phyloP scores from a whole-genome alignment of 1,140 invertebrate species.

The Caenorhabditis remanei region DNA sequence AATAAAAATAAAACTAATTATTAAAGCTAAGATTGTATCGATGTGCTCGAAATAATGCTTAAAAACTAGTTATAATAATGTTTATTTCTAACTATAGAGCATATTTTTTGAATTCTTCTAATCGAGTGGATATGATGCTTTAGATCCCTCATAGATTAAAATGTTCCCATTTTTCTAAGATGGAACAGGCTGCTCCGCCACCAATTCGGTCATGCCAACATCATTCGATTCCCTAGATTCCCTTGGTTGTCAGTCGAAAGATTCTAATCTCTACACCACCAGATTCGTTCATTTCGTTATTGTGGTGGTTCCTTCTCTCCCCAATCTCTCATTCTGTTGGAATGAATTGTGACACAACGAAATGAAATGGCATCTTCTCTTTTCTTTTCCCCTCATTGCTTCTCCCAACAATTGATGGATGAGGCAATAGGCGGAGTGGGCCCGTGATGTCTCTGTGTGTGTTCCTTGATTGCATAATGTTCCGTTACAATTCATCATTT shows the following conservation, averaged over 20 bases:
- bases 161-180: too few species aligned
- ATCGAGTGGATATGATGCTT: too few species aligned
- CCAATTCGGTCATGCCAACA: not conserved
- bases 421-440: not conserved
- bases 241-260: not conserved
- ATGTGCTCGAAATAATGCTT: too few species aligned
- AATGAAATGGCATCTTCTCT: conserved; percentile 12
- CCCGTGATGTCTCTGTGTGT: not conserved
- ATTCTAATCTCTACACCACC: conserved; percentile 29
- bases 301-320: not conserved
- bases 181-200: too few species aligned
- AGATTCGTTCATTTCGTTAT: conserved; percentile 32
- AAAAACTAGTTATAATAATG: too few species aligned
- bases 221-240: conserved; percentile 4
- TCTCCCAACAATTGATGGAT: conserved; percentile 24
- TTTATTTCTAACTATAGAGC: too few species aligned
- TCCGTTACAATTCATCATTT: conserved; percentile 13
- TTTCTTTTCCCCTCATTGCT: not conserved
- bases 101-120: too few species aligned
- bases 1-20: too few species aligned
- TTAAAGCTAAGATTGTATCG: too few species aligned
- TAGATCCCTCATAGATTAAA: too few species aligned
- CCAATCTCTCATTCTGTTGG: not conserved
- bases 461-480: conserved; percentile 55
- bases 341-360: conserved; percentile 21